Percentiles rank a stretch among this genome's conserved stretches.
phyloP scores from a whole-genome alignment of 2,113 vertebrate genomes.

The Meleagris gallopavo region DNA sequence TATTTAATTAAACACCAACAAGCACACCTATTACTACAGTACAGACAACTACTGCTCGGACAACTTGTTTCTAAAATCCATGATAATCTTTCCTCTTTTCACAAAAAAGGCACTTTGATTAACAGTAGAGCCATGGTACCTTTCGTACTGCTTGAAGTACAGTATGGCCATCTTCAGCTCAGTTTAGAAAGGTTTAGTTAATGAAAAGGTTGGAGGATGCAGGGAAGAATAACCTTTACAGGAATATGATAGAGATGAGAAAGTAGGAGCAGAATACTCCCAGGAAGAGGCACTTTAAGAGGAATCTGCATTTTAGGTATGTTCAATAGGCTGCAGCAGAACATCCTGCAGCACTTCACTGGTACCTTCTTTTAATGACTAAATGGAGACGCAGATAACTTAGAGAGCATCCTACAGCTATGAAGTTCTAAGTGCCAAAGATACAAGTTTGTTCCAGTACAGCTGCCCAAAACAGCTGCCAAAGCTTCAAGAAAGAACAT shows the following conservation, averaged over 20 bases:
- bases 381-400: background rate
- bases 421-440: background rate
- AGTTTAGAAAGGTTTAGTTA: background rate
- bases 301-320: background rate
- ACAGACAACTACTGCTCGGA: background rate
- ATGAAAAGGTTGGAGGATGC: background rate
- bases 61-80: background rate
- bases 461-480: background rate
- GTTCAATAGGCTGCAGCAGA: background rate
- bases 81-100: background rate
- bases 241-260: background rate
- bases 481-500: background rate
- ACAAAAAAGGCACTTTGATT: background rate
- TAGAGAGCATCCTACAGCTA: background rate
- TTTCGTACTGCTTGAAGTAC: background rate
- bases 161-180: background rate
- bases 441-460: fast-evolving
- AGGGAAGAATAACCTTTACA: background rate
- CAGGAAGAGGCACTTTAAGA: background rate
- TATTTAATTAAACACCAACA: background rate
- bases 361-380: background rate
- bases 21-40: background rate
- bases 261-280: background rate
- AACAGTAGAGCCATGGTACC: background rate
- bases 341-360: background rate